phyloP scores from a whole-genome alignment of 1,140 invertebrate species.

The Cephus cinctus region DNA sequence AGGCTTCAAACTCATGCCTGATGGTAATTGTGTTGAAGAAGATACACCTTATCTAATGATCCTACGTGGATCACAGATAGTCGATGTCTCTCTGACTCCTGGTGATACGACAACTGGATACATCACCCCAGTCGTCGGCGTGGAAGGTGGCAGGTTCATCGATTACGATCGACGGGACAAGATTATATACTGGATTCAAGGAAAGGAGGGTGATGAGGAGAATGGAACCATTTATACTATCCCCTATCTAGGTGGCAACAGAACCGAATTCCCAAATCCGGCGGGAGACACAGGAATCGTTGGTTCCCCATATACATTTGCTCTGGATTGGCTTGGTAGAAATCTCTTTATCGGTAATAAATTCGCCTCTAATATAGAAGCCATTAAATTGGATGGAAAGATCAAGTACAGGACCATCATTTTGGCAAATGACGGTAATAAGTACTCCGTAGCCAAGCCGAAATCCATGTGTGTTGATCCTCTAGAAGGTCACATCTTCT shows the following conservation, averaged over 20 bases:
- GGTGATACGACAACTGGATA: slow-evolving; percentile 74
- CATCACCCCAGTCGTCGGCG: slow-evolving; percentile 85
- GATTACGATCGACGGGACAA: slow-evolving; percentile 88
- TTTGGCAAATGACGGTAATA: slow-evolving; percentile 86
- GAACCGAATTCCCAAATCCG: slow-evolving; percentile 76
- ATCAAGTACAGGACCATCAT: slow-evolving; percentile 83
- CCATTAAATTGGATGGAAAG: slow-evolving; percentile 85
- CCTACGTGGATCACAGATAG: slow-evolving; percentile 84
- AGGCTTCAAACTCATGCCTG: slow-evolving; percentile 70
- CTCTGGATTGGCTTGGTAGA: slow-evolving; percentile 94
- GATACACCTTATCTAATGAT: slow-evolving; percentile 89
- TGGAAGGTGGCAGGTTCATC: slow-evolving; percentile 84
- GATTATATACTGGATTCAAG: slow-evolving; percentile 83
- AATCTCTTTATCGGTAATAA: slow-evolving; percentile 95
- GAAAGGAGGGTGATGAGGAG: slow-evolving; percentile 68
- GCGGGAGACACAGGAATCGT: slow-evolving; percentile 75
- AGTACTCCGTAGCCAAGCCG: slow-evolving; percentile 83
- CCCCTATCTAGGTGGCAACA: slow-evolving; percentile 83
- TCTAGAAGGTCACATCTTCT: slow-evolving; percentile 79
- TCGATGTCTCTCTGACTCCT: slow-evolving; percentile 78
- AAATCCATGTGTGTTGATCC: slow-evolving; percentile 89
- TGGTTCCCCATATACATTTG: slow-evolving; percentile 87
- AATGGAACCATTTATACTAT: slow-evolving; percentile 84
- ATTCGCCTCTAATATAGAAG: slow-evolving; percentile 89
- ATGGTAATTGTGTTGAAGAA: slow-evolving; percentile 79